Base-by-base conservation (phyloP, 2,113 vertebrate species). In the Pipra filicauda region DNA sequence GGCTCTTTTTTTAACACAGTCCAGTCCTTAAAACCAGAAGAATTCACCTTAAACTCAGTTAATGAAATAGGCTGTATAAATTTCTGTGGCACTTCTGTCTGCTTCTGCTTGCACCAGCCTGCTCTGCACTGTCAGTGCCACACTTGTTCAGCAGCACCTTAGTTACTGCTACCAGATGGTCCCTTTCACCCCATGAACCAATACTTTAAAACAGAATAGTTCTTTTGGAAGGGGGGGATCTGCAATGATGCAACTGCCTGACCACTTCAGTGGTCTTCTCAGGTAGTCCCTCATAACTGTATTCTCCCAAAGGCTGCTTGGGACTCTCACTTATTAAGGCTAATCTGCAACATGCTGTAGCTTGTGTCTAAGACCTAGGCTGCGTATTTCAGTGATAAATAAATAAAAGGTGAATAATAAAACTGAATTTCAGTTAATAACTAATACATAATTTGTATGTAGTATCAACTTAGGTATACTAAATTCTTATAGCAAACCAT, bases 101-200 rank as follows among this genome's bases (percentile, higher is more conserved):
- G 11, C 17, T 72, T 41, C n/a, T 31, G 46, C 26, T 64, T 54
- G 49, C 0, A 0, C 65, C 67, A 55, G 54, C 39, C 39, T 86
- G 26, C 55, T 78, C 30, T 64, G 44, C 8, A 5, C 41, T 48
- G 19, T 54, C 30, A 64, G n/a, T 31, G 37, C 61, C 5, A 1
- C 8, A 3, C 75, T 54, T 41, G 43, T 35, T 71, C 48, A 62
- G 43, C 4, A 2, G 35, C 24, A 41, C 57, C 39, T 71, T 71
- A n/a, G 37, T 70, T 74, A n/a, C 52, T 9, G 28, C 61, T 76
- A 0, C 48, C 0, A 0, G 16, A 15, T n/a, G 12, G 24, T 75
- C n/a, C 43, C 21, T 67, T 49, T 64, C 21, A 79, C 18, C 20
- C 73, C 23, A 2, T 21, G 27, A 65, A 14, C 44, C 61, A 61